Base-by-base conservation (phyloP, 1,140 invertebrate species). In the Coptotermes formosanus region DNA sequence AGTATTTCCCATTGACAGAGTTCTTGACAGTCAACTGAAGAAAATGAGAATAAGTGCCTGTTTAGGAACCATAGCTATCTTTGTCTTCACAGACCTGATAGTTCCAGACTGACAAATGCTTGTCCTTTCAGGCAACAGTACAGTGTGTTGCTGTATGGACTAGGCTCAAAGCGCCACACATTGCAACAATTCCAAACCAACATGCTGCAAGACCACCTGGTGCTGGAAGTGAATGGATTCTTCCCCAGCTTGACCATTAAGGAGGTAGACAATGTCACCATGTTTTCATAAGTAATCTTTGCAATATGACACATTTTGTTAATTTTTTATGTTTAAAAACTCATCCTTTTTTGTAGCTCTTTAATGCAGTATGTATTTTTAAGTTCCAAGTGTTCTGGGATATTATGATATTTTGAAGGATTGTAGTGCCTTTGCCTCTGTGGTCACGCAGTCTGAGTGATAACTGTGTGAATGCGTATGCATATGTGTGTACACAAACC, bases 191-290 rank as follows among this genome's bases (percentile, higher is more conserved):
- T 98, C 91, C 94, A 95, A 88, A 91, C 91, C 52, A 90, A 95
- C 88, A 92, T 94, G 81, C 90, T 98, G 3, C 89, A 91, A 14
- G 91, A 96, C 84, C 92, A 93, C 88, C 94, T 95, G 44, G 95
- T 96, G 87, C 90, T 98, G 82, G 94, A 98, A 84, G 91, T 98
- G 1, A 98, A 98, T 91, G 97, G 97, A 16, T 99, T 97, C 91
- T 98, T 98, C 91, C 97, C 97, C 23, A 96, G 95, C 92, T 91
- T 98, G 82, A 96, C 96, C 4, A 90, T 97, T 0, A 98, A 98
- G 92, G 95, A 96, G 88, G 94, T 94, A 19, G 7, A 21, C 21
- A 21, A 55, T 9, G 16, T 55, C 16, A 19, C 3, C 19, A 19
- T 75, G 64, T 12, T 38, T 38, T 38, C 38, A 38, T 38, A 38